These are phyloP conservation scores for Drosophila nasuta DNA, from an alignment of 1,140 invertebrate genomes.

Conservation along the genomic window DNA sequence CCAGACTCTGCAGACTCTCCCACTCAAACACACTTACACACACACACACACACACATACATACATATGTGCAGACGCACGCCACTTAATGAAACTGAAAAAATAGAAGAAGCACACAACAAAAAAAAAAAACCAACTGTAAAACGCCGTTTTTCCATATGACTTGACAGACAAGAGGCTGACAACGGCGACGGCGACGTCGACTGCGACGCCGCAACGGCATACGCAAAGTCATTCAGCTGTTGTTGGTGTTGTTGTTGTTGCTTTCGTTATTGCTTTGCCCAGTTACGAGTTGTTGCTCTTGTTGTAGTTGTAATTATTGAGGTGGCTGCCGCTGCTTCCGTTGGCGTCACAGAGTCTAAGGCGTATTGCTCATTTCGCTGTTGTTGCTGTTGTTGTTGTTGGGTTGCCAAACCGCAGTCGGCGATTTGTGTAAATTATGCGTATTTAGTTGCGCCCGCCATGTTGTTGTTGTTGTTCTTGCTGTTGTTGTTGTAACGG, in stretches of 20 bases:
- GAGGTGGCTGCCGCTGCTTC: slow-evolving; percentile 28
- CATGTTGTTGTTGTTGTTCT: background rate
- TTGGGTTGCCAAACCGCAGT: slow-evolving; percentile 45
- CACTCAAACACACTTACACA: slow-evolving; percentile 47
- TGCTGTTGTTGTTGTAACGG: slow-evolving; percentile 15
- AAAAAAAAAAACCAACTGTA: slow-evolving; percentile 45
- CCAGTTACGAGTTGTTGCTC: slow-evolving; percentile 4
- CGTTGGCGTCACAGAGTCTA: slow-evolving; percentile 61
- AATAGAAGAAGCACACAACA: slow-evolving; percentile 3
- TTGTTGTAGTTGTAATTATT: slow-evolving; percentile 1
- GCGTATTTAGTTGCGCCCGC: slow-evolving; percentile 52
- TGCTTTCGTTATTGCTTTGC: slow-evolving; percentile 18
- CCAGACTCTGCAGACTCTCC: slow-evolving; percentile 56
- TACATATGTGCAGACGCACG: slow-evolving; percentile 41
- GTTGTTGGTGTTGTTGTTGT: slow-evolving; percentile 45
- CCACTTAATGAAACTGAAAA: slow-evolving; percentile 67
- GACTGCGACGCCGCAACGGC: slow-evolving; percentile 39
- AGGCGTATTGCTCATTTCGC: slow-evolving; percentile 46
- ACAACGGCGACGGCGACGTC: slow-evolving; percentile 35
- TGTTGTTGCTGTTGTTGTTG: slow-evolving; percentile 18
- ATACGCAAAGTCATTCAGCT: slow-evolving; percentile 72
- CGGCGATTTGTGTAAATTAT: slow-evolving; percentile 72
- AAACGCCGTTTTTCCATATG: slow-evolving; percentile 81
- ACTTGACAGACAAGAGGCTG: slow-evolving; percentile 78
- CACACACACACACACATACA: slow-evolving; percentile 28